Evolutionary conservation across 2,888 invertebrate genomes (phyloP).

Genomic region (Temnothorax unifasciatus): DNA sequence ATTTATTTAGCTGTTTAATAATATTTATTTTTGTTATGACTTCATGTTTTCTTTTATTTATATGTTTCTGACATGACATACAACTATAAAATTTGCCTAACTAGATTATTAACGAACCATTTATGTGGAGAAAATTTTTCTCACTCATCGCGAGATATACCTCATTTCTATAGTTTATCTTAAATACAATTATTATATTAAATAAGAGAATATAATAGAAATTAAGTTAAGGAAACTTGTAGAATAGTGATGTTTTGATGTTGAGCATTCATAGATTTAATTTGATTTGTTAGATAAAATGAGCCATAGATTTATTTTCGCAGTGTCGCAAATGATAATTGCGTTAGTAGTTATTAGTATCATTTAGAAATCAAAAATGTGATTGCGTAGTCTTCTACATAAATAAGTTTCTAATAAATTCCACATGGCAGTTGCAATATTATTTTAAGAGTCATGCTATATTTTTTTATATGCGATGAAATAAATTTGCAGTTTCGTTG

Average conservation of each 20-base stretch:
- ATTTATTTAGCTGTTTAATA: neutral
- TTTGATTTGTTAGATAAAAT: slow-evolving; percentile 9
- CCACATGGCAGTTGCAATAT: slow-evolving; percentile 17
- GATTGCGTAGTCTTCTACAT: slow-evolving; percentile 22
- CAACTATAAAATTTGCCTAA: neutral
- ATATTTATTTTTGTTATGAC: neutral
- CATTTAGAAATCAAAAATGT: neutral
- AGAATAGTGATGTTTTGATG: neutral
- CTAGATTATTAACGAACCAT: slow-evolving; percentile 12
- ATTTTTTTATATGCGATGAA: slow-evolving; percentile 18
- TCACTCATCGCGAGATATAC: slow-evolving; percentile 11
- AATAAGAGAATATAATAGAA: neutral
- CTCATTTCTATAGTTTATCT: slow-evolving; percentile 11
- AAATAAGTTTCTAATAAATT: slow-evolving; percentile 10
- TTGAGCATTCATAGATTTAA: neutral
- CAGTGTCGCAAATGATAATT: neutral
- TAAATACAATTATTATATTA: slow-evolving; percentile 17
- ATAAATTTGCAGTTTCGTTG: slow-evolving; percentile 48
- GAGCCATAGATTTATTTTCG: slow-evolving; percentile 11
- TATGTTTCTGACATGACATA: neutral
- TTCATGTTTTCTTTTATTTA: slow-evolving; percentile 1
- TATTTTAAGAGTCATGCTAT: slow-evolving; percentile 17
- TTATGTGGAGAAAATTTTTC: neutral
- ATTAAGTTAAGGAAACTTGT: slow-evolving; percentile 9
- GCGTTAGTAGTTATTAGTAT: slow-evolving; percentile 6